Evolutionary conservation across 2,888 invertebrate species (phyloP).

Genomic region (Aphrophora alni): DNA sequence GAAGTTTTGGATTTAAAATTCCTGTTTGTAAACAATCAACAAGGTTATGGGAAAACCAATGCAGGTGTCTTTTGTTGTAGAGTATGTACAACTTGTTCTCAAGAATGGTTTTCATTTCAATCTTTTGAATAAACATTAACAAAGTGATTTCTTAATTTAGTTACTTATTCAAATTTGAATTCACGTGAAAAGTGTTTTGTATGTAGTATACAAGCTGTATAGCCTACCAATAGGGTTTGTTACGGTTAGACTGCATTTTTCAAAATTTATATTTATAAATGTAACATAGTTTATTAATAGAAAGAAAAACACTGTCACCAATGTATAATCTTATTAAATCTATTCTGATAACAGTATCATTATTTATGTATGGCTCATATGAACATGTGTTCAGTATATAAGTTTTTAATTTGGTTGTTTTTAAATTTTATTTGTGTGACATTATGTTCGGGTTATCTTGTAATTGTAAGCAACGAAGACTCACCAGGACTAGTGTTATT

Average conservation of each 20-base stretch:
- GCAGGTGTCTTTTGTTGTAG: background rate
- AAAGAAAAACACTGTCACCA: background rate
- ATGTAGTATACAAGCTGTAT: background rate
- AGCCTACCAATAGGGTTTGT: background rate
- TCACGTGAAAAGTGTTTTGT: background rate
- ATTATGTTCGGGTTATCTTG: slow-evolving; percentile 34
- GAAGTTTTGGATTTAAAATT: background rate
- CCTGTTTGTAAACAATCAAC: slow-evolving; percentile 9
- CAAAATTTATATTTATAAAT: background rate
- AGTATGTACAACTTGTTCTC: background rate
- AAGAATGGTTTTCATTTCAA: background rate
- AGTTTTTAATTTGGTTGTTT: slow-evolving; percentile 2
- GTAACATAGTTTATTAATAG: background rate
- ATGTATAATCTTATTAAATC: background rate
- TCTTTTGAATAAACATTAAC: background rate
- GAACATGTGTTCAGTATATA: slow-evolving; percentile 29
- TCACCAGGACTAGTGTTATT: slow-evolving; percentile 48
- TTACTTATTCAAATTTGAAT: background rate
- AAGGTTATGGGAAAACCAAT: background rate
- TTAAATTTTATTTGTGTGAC: slow-evolving; percentile 26
- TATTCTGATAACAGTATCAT: background rate
- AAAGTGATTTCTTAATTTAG: background rate
- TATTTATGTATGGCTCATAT: background rate
- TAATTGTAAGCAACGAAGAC: slow-evolving; percentile 45
- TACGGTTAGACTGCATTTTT: background rate